A percentile compares a stretch with the other conserved stretches of the same genome.
These are phyloP conservation scores for Felis chaus DNA, from an alignment of 2,113 vertebrate genomes.

Conservation along the genomic window DNA sequence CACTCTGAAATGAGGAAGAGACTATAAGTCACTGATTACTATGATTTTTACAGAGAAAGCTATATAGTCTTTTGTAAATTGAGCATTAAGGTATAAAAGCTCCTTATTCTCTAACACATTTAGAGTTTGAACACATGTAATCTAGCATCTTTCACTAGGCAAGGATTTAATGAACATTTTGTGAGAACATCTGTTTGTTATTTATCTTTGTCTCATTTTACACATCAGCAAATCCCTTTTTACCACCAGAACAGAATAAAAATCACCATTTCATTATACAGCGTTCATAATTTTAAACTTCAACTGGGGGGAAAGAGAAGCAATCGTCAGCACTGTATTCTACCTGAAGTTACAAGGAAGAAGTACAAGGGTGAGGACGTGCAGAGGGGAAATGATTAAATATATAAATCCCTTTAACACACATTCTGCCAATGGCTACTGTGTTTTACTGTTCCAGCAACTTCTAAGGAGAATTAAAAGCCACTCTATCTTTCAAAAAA, in stretches of 20 bases:
- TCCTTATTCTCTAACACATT: constrained; percentile 73
- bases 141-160: constrained; percentile 67
- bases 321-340: constrained; percentile 46
- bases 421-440: constrained; percentile 45
- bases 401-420: constrained; percentile 64
- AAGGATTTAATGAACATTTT: constrained; percentile 79
- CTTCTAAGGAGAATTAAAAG: constrained; percentile 54
- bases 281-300: constrained; percentile 74
- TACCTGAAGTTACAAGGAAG: constrained; percentile 52
- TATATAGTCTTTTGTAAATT: constrained; percentile 73
- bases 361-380: constrained; percentile 27
- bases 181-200: constrained; percentile 81
- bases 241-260: constrained; percentile 75
- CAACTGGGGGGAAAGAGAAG: neutral
- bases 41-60: constrained; percentile 73
- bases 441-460: constrained; percentile 44
- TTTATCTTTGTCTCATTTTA: constrained; percentile 82
- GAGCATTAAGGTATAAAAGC: constrained; percentile 76
- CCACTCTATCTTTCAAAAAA: neutral
- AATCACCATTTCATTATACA: constrained; percentile 80
- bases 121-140: constrained; percentile 77
- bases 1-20: constrained; percentile 59
- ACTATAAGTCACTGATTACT: constrained; percentile 72
- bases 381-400: constrained; percentile 49
- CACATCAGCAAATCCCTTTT: constrained; percentile 76